Conservation (phyloP, 2,797 vertebrate genomes). For the Bovichtus variegatus region DNA sequence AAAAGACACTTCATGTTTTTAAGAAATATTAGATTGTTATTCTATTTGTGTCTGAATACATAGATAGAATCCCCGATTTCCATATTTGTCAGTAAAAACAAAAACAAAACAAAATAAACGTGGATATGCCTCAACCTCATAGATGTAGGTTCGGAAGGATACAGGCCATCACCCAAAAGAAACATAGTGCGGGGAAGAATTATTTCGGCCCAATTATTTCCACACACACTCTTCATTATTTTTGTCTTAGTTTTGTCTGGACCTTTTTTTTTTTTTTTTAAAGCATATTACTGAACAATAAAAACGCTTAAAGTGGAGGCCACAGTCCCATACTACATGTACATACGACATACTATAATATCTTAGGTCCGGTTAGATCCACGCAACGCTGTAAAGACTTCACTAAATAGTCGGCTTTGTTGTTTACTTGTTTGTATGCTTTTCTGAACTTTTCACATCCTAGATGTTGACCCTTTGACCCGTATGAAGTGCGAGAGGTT, state of each 20-base stretch:
- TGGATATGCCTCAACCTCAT: not conserved
- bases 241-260: not conserved
- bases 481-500: not conserved
- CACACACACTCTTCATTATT: not conserved
- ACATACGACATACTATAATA: not conserved
- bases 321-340: not conserved
- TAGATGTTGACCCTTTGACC: not conserved
- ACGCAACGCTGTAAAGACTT: not conserved
- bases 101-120: not conserved
- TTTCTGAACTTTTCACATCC: not conserved
- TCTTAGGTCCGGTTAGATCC: not conserved
- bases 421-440: not conserved
- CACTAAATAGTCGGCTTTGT: not conserved
- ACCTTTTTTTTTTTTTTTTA: not conserved
- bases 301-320: not conserved
- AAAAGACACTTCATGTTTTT: constrained; percentile 13
- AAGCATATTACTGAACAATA: not conserved
- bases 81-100: not conserved
- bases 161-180: not conserved
- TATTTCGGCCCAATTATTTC: constrained; percentile 1
- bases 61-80: not conserved
- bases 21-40: constrained; percentile 7
- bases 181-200: not conserved
- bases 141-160: not conserved
- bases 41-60: not conserved